Conservation (phyloP, 2,888 invertebrate genomes). For the Fissipunctia ypsillon region DNA sequence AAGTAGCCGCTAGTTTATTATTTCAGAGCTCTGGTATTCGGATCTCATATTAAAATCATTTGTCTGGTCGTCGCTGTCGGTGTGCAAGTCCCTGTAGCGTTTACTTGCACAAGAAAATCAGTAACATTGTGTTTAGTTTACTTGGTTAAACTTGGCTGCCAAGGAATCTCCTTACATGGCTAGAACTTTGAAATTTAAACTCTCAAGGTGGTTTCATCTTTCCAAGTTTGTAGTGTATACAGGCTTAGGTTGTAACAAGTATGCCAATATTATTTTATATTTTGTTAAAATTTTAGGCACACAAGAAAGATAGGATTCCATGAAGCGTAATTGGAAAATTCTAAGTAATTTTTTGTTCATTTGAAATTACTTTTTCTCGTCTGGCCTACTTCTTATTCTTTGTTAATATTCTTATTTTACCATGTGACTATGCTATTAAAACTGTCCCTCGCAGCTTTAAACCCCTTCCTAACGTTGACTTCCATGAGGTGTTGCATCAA, state of each 20-base stretch:
- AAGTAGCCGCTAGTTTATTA: conserved; percentile 55
- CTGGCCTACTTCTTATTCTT: neutral
- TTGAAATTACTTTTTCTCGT: neutral
- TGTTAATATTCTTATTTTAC: neutral
- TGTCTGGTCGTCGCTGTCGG: conserved; percentile 5
- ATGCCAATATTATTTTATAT: conserved; percentile 21
- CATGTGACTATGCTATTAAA: conserved; percentile 3
- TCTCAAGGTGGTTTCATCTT: conserved; percentile 32
- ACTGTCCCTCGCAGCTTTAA: conserved; percentile 11
- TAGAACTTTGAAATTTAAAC: conserved; percentile 34
- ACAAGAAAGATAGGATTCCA: neutral
- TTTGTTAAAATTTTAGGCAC: conserved; percentile 19
- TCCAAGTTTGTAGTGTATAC: conserved; percentile 34
- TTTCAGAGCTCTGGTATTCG: conserved; percentile 36
- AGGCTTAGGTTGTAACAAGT: conserved; percentile 27
- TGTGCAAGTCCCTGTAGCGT: neutral
- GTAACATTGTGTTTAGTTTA: conserved; percentile 30
- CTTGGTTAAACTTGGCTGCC: conserved; percentile 20
- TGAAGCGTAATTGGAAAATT: neutral
- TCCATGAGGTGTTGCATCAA: conserved; percentile 43
- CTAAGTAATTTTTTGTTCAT: neutral
- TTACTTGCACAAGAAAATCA: conserved; percentile 25
- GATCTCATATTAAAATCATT: conserved; percentile 52
- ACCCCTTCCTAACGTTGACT: neutral
- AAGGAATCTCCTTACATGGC: conserved; percentile 31